Conservation (phyloP, 2,797 vertebrate genomes). For the Xenopus petersii region DNA sequence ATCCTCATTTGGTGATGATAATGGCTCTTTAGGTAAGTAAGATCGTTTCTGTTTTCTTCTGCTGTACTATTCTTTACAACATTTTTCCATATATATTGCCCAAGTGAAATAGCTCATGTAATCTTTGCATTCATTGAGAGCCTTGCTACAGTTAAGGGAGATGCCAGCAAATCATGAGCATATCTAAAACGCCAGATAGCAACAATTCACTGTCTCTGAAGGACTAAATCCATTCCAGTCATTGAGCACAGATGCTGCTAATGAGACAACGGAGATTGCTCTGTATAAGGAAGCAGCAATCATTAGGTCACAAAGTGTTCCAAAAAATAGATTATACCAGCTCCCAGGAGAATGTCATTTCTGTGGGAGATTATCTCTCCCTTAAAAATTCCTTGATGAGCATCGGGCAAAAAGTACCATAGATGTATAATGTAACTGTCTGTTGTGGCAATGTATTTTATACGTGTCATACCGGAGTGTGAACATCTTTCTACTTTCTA, state of each 20-base stretch:
- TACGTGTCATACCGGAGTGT: background rate
- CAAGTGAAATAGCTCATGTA: constrained; percentile 6
- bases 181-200: constrained; percentile 21
- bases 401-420: background rate
- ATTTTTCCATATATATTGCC: background rate
- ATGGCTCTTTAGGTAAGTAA: too few species aligned
- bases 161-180: constrained; percentile 29
- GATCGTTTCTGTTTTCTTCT: too few species aligned
- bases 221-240: constrained; percentile 23
- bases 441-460: background rate
- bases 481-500: background rate
- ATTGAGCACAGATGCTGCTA: constrained; percentile 45
- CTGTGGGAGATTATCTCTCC: constrained; percentile 44
- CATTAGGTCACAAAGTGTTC: constrained; percentile 48
- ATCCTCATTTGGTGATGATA: too few species aligned
- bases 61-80: too few species aligned
- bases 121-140: constrained; percentile 23
- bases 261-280: constrained; percentile 44
- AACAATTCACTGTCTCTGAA: constrained; percentile 31
- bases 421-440: background rate
- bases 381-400: constrained; percentile 43
- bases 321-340: constrained; percentile 40
- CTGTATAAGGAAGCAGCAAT: constrained; percentile 40
- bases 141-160: constrained; percentile 11
- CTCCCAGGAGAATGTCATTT: constrained; percentile 44